Evolutionary conservation across 2,888 invertebrate species (phyloP).

Genomic region (Biston betularia): DNA sequence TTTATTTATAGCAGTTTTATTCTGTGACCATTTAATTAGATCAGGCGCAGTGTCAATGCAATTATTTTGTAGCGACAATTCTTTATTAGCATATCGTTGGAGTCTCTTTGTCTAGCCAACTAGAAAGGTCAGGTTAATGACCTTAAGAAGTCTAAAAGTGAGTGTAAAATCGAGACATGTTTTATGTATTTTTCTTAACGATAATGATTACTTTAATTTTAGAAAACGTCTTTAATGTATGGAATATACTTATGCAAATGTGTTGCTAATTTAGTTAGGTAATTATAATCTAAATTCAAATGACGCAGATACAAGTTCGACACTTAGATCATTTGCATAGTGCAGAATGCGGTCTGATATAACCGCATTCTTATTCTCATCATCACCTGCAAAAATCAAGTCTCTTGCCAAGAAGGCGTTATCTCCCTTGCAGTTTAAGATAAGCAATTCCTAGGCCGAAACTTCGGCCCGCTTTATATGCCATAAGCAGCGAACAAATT

Average conservation of each 20-base stretch:
- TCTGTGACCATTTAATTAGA: constrained; percentile 42
- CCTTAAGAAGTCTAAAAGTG: not conserved
- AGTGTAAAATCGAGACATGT: not conserved
- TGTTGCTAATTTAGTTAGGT: not conserved
- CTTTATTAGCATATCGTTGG: constrained; percentile 2
- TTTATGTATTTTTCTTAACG: not conserved
- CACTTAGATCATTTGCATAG: not conserved
- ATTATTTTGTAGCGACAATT: constrained; percentile 13
- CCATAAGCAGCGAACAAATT: constrained; percentile 77
- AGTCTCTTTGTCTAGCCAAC: constrained; percentile 9
- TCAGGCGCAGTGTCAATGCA: constrained; percentile 31
- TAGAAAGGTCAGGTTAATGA: constrained; percentile 8
- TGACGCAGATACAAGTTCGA: not conserved
- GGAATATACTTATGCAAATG: not conserved
- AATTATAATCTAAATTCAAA: not conserved
- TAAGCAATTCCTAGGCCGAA: constrained; percentile 36
- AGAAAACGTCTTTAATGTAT: not conserved
- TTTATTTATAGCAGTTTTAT: constrained; percentile 46
- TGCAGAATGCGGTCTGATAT: constrained; percentile 5
- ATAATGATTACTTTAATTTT: not conserved
- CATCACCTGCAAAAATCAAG: constrained; percentile 19
- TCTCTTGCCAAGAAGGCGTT: constrained; percentile 26
- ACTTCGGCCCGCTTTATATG: constrained; percentile 71
- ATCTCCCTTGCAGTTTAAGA: constrained; percentile 29
- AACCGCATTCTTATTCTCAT: constrained; percentile 17